phyloP scores from a whole-genome alignment of 1,140 invertebrate species.

The Pogonomyrmex barbatus region DNA sequence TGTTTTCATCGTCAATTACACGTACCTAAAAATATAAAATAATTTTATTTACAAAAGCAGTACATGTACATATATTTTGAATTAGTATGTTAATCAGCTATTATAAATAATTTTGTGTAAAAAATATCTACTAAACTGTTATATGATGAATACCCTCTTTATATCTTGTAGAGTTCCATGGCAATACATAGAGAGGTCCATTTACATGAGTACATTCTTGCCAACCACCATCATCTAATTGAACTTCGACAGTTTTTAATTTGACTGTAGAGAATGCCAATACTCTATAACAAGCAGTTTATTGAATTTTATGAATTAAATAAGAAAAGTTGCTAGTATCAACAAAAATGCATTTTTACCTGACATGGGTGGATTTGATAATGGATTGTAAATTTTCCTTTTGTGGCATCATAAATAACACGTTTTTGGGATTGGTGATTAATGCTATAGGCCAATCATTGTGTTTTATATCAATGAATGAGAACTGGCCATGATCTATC shows the following conservation, averaged over 20 bases:
- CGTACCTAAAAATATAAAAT: slow-evolving; percentile 84
- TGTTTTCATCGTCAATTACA: slow-evolving; percentile 88
- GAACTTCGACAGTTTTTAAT: slow-evolving; percentile 89
- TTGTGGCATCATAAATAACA: slow-evolving; percentile 89
- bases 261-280: slow-evolving; percentile 90
- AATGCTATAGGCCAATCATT: slow-evolving; percentile 93
- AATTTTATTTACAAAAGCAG: slow-evolving; percentile 2
- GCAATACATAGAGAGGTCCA: slow-evolving; percentile 90
- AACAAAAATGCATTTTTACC: slow-evolving; percentile 84
- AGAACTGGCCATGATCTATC: slow-evolving; percentile 95
- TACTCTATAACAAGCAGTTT: slow-evolving; percentile 86
- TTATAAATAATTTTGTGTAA: not conserved
- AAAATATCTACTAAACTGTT: slow-evolving; percentile 85
- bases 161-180: slow-evolving; percentile 91
- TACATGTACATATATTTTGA: not conserved
- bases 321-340: not conserved
- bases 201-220: slow-evolving; percentile 87
- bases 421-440: slow-evolving; percentile 96
- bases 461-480: slow-evolving; percentile 94
- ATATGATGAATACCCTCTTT: slow-evolving; percentile 90
- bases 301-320: slow-evolving; percentile 1
- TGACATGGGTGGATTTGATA: slow-evolving; percentile 91
- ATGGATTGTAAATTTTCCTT: slow-evolving; percentile 92
- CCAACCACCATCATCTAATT: slow-evolving; percentile 90
- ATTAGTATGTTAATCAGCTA: slow-evolving; percentile 3